Percentiles rank a stretch among this genome's conserved stretches.
Evolutionary conservation across 2,797 vertebrate species (phyloP).

Genomic region (Tadarida brasiliensis): DNA sequence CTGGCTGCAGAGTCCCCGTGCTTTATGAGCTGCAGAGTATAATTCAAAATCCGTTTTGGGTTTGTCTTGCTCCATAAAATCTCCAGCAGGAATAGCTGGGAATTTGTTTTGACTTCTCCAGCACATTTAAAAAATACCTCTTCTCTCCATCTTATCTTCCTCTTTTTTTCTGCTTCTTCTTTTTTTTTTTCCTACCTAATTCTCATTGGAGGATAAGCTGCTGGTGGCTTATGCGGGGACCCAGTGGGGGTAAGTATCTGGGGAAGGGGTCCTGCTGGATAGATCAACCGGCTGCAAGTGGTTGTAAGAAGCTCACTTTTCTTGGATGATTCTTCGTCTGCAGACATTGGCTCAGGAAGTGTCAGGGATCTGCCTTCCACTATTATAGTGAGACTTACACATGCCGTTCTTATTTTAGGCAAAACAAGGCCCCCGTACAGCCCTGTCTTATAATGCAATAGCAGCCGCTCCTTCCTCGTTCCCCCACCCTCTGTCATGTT

Average conservation of each 20-base stretch:
- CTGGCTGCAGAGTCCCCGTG: neutral
- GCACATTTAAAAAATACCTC: slow-evolving; percentile 44
- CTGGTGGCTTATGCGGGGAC: neutral
- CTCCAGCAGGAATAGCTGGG: slow-evolving; percentile 1
- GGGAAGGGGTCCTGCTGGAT: neutral
- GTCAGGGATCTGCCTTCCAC: slow-evolving; percentile 15
- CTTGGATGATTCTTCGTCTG: neutral
- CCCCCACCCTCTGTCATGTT: accelerated
- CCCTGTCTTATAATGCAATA: neutral
- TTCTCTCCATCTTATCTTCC: neutral
- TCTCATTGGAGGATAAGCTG: neutral
- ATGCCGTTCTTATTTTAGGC: neutral
- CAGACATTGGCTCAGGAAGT: slow-evolving; percentile 32
- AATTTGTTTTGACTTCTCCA: slow-evolving; percentile 41
- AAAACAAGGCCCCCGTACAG: neutral
- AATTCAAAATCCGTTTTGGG: slow-evolving; percentile 69
- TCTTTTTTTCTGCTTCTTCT: neutral
- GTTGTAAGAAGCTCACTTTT: neutral
- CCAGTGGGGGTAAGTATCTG: accelerated
- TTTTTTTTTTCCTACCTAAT: neutral
- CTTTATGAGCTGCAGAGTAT: slow-evolving; percentile 65
- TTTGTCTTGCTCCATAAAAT: slow-evolving; percentile 57
- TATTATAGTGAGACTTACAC: neutral
- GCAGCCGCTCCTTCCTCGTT: neutral
- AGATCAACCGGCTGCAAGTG: neutral